Evolutionary conservation across 2,797 vertebrate species (phyloP).

Genomic region (Melanotaenia parkinsoni): DNA sequence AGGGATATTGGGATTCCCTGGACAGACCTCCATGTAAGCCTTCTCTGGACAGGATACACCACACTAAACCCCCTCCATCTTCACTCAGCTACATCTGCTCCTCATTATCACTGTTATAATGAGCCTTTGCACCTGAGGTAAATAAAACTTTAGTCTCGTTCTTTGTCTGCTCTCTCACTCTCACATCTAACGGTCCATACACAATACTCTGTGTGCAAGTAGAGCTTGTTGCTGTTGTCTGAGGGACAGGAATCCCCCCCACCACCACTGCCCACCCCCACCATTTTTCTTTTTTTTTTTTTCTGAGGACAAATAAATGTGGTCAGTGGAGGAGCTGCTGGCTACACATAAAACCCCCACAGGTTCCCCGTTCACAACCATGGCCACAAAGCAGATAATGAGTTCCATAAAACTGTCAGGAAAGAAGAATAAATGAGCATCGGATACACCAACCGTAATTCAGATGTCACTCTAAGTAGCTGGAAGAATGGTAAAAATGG

Average conservation of each 20-base stretch:
- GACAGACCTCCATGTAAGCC: constrained; percentile 75
- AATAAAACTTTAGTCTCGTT: constrained; percentile 73
- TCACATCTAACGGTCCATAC: constrained; percentile 59
- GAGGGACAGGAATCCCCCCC: constrained; percentile 47
- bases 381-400: constrained; percentile 98
- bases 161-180: constrained; percentile 43
- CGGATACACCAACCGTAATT: constrained; percentile 94
- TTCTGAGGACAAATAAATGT: constrained; percentile 81
- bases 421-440: constrained; percentile 95
- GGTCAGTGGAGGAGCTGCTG: constrained; percentile 87
- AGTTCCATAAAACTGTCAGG: constrained; percentile 98
- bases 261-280: constrained; percentile 31
- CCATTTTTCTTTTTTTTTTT: constrained; percentile 40
- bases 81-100: constrained; percentile 80
- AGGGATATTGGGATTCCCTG: constrained; percentile 53
- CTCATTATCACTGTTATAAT: constrained; percentile 84
- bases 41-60: constrained; percentile 65
- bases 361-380: constrained; percentile 91
- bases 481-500: constrained; percentile 98
- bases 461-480: constrained; percentile 97
- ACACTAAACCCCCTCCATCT: constrained; percentile 41
- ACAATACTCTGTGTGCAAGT: constrained; percentile 49
- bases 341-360: constrained; percentile 90
- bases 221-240: constrained; percentile 54
- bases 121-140: constrained; percentile 82